These are phyloP conservation scores for Oreonectes daqikongensis DNA, from an alignment of 2,797 vertebrate genomes.

Conservation along the genomic window DNA sequence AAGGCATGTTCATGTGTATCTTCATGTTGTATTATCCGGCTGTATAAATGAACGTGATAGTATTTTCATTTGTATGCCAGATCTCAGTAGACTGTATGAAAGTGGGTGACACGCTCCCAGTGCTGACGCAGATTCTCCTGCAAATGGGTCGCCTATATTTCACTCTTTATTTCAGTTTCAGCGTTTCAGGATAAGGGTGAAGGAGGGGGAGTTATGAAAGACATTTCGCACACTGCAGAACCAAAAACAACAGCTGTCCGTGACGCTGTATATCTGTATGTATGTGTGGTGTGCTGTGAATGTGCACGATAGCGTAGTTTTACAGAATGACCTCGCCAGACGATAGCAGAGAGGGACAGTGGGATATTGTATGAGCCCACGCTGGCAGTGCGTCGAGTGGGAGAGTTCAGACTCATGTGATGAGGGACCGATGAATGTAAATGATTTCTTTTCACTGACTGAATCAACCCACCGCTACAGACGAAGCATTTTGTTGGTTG, in stretches of 20 bases:
- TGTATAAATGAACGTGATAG: background rate
- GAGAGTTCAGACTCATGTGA: slow-evolving; percentile 56
- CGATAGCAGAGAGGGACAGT: slow-evolving; percentile 44
- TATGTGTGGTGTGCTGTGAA: background rate
- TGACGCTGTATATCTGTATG: background rate
- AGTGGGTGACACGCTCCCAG: background rate
- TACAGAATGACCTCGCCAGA: slow-evolving; percentile 30
- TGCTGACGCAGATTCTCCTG: slow-evolving; percentile 21
- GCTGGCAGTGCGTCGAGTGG: slow-evolving; percentile 44
- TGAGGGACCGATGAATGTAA: slow-evolving; percentile 52
- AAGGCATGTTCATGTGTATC: background rate
- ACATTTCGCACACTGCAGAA: slow-evolving; percentile 34
- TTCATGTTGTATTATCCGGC: background rate
- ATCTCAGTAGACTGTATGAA: background rate
- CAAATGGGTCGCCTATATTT: slow-evolving; percentile 46
- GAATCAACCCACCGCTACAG: slow-evolving; percentile 29
- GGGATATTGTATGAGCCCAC: slow-evolving; percentile 46
- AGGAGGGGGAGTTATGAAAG: slow-evolving; percentile 48
- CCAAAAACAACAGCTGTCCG: slow-evolving; percentile 30
- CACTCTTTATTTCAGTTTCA: slow-evolving; percentile 5
- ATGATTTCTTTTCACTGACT: slow-evolving; percentile 30
- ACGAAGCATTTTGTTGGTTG: slow-evolving; percentile 11
- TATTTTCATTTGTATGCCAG: background rate
- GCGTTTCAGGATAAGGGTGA: slow-evolving; percentile 37
- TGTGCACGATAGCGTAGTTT: background rate